Evolutionary conservation across 2,113 vertebrate genomes (phyloP), one percentile per base, ranked within the genome.

Genomic region (Leuciscus idus): DNA sequence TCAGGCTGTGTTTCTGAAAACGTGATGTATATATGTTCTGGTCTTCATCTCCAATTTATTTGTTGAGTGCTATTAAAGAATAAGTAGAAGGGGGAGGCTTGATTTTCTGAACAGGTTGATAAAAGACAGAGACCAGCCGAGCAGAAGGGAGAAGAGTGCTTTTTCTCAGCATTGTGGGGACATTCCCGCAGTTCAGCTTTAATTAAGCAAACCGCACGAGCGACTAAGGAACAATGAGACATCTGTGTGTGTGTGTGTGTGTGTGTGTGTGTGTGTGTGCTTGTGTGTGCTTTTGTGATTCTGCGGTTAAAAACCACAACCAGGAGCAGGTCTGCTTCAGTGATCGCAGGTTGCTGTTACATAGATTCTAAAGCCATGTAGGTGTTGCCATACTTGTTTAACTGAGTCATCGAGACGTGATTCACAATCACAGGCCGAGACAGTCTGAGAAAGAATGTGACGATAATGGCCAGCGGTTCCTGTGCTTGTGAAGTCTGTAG

Each of bases 121-220:
- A 92, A 92, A 93, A 91, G 87, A 89, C 89, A 92, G 90, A 89
- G 90, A 92, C 92, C 88, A 92, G 91, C 92, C 88, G 79, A 84
- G 81, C 23, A 39, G 72, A 30, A n/a, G 39, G 43, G 11, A 10
- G 52, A 86, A 62, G 12, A 5, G 33, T 77, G 46, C 48, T 19
- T 55, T n/a, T 46, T 66, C 19, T 48, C 19, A 62, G 30, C 70
- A 73, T 88, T 48, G 78, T 28, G 80, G 83, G 88, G 78, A 90
- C 91, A 89, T 92, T 94, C 88, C 84, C 36, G 84, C 90, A 93
- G 93, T 94, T 94, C 93, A 92, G 91, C 93, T 95, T 94, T 94
- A 94, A 95, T 95, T 94, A 94, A 94, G 92, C 88, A 91, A 87
- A 88, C 86, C 74, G 83, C 90, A 88, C 87, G 62, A 90, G 88